phyloP scores from a whole-genome alignment of 2,797 vertebrate genomes.

The Melanogrammus aeglefinus region DNA sequence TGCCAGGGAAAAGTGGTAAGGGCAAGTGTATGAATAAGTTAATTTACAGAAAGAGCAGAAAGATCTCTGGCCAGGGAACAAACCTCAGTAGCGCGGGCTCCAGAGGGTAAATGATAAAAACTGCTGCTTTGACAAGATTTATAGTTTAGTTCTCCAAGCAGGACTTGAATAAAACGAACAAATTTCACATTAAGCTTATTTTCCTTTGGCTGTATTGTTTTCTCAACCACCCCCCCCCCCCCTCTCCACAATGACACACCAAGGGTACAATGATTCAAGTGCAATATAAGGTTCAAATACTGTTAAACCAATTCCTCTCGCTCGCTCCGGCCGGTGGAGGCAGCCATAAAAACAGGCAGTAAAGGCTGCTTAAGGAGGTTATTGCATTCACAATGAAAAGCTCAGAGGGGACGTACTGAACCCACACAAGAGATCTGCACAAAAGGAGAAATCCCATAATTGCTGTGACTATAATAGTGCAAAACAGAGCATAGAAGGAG shows the following conservation, averaged over 20 bases:
- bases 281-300: slow-evolving; percentile 2
- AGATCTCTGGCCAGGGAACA: not conserved
- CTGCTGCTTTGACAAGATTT: not conserved
- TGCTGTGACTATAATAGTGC: not conserved
- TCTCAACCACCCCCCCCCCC: not conserved
- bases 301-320: not conserved
- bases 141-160: slow-evolving; percentile 1
- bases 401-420: not conserved
- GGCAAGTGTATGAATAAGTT: not conserved
- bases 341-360: not conserved
- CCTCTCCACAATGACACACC: not conserved
- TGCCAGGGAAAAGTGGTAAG: not conserved
- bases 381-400: not conserved
- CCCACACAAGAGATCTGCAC: not conserved
- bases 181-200: not conserved
- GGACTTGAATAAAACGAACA: slow-evolving; percentile 8
- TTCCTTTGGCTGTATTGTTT: not conserved
- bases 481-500: not conserved
- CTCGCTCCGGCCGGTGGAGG: not conserved
- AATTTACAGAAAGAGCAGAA: not conserved
- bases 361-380: not conserved
- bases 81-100: not conserved
- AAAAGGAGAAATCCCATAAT: not conserved
- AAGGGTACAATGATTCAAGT: not conserved
- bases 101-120: not conserved